Conservation (phyloP, 2,113 vertebrate species). For the Caretta caretta region DNA sequence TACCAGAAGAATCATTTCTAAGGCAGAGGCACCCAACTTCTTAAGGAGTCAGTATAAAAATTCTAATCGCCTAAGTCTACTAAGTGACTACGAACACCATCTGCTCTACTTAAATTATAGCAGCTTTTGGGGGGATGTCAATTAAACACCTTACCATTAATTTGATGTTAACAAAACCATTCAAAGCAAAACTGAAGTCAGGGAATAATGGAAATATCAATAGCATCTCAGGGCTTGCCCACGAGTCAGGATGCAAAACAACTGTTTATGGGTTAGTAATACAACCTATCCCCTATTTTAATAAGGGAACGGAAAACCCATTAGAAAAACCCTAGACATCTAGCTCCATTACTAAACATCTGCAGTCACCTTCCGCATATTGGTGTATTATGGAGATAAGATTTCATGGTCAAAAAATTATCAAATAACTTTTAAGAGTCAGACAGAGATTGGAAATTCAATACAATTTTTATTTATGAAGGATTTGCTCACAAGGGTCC, state of each 20-base stretch:
- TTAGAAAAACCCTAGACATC: neutral
- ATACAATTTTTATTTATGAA: slow-evolving; percentile 2
- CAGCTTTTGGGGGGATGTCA: neutral
- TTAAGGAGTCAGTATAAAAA: neutral
- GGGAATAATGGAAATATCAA: neutral
- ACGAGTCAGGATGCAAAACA: neutral
- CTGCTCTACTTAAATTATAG: slow-evolving; percentile 14
- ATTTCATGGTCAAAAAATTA: neutral
- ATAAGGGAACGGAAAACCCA: neutral
- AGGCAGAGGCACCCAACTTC: neutral
- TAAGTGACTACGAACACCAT: slow-evolving; percentile 6
- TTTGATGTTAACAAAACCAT: neutral
- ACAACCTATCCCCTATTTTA: neutral
- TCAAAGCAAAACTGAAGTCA: neutral
- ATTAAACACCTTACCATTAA: slow-evolving; percentile 7
- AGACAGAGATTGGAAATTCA: neutral
- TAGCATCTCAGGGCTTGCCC: neutral
- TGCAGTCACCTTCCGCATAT: neutral
- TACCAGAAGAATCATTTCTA: neutral
- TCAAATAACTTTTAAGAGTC: slow-evolving; percentile 9
- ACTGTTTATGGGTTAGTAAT: neutral
- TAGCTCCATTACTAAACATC: neutral
- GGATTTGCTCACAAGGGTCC: neutral
- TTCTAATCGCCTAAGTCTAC: neutral
- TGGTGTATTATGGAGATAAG: neutral